Conservation (phyloP, 2,888 invertebrate species). For the Stenchaetothrips biformis region DNA sequence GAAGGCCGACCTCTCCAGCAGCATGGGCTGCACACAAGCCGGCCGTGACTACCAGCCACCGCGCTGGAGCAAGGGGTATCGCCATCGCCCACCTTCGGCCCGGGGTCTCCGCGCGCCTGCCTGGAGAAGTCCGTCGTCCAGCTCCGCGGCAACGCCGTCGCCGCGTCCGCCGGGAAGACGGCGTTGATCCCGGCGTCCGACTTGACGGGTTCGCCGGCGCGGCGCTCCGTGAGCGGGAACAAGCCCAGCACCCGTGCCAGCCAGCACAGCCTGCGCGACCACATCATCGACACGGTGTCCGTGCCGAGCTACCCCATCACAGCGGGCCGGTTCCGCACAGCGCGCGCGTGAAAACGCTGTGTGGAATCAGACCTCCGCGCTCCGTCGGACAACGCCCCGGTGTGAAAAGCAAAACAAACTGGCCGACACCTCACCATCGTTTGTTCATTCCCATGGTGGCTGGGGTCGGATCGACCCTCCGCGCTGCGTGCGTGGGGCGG, state of each 20-base stretch:
- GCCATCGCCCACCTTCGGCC: too few relatives aligned
- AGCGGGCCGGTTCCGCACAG: too few relatives aligned
- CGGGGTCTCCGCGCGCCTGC: not conserved
- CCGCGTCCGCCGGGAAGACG: not conserved
- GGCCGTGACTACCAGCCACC: not conserved
- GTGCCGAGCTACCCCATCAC: too few relatives aligned
- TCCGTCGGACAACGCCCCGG: not conserved
- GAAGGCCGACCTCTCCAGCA: not conserved
- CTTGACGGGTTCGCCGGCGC: too few relatives aligned
- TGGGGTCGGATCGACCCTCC: not conserved
- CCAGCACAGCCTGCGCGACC: not conserved
- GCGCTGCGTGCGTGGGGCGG: not conserved
- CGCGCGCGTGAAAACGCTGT: too few relatives aligned
- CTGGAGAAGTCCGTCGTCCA: constrained; percentile 1
- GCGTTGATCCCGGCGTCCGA: too few relatives aligned
- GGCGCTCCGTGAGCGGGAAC: not conserved
- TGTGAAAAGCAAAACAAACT: not conserved
- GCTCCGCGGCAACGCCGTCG: not conserved
- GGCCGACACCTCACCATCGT: not conserved
- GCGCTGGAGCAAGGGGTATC: too few relatives aligned
- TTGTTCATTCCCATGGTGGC: not conserved
- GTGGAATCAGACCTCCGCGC: too few relatives aligned
- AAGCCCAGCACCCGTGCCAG: not conserved
- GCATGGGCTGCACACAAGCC: not conserved
- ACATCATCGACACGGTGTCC: not conserved